Evolutionary conservation across 2,888 invertebrate genomes (phyloP).

Genomic region (Diplazon laetatorius): DNA sequence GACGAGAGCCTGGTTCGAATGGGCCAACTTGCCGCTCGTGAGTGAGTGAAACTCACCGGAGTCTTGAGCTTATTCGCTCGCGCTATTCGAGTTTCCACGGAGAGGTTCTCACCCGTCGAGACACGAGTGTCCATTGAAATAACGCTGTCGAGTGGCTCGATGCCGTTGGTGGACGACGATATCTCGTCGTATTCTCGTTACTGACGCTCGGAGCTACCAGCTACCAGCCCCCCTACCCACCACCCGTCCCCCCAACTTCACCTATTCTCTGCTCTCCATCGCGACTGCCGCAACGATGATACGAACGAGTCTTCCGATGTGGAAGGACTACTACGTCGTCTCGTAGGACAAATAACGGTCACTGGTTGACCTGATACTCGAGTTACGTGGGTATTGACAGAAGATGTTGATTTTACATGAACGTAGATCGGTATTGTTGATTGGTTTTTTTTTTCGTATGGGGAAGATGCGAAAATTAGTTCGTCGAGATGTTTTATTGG

Average conservation of each 20-base stretch:
- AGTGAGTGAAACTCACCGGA: conserved; percentile 31
- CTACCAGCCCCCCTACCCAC: no score
- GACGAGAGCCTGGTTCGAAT: conserved; percentile 43
- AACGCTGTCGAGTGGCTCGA: conserved; percentile 64
- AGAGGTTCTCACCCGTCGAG: conserved; percentile 52
- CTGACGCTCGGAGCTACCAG: background rate
- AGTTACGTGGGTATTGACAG: no score
- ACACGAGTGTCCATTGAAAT: conserved; percentile 68
- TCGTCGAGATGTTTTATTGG: no score
- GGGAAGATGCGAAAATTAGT: no score
- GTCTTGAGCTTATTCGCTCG: conserved; percentile 31
- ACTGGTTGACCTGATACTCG: no score
- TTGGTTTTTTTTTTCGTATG: no score
- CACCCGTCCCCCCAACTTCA: no score
- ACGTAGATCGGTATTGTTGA: no score
- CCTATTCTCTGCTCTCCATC: no score
- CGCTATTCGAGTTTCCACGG: conserved; percentile 32
- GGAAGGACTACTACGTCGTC: background rate
- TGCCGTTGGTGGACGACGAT: conserved; percentile 23
- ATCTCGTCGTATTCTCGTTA: conserved; percentile 21
- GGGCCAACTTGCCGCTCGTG: conserved; percentile 49
- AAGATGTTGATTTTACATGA: no score
- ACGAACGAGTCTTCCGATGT: background rate
- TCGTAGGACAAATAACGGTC: no score
- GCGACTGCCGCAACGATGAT: background rate